Percentiles rank a stretch among this genome's conserved stretches.
These are phyloP conservation scores for Anguilla rostrata DNA, from an alignment of 2,113 vertebrate species.

Conservation along the genomic window DNA sequence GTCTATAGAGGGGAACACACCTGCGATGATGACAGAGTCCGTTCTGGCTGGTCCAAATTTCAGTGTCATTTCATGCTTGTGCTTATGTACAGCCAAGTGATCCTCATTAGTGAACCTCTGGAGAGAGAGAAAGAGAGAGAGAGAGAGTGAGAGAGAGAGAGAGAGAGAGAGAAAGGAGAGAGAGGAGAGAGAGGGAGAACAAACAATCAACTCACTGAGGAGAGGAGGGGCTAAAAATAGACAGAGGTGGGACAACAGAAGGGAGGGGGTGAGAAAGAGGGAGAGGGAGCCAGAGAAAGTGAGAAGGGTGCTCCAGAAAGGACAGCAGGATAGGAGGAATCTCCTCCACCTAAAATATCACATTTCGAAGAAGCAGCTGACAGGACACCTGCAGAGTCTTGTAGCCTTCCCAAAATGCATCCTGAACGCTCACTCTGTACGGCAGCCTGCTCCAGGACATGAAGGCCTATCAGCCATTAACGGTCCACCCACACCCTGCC, in stretches of 20 bases:
- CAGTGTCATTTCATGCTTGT: conserved; percentile 98
- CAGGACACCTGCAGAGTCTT: not conserved
- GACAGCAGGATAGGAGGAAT: conserved; percentile 29
- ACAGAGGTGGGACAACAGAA: not conserved
- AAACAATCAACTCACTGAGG: conserved; percentile 3
- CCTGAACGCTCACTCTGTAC: not conserved
- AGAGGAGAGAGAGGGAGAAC: conserved; percentile 24
- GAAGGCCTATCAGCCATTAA: not conserved
- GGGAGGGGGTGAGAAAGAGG: conserved; percentile 19
- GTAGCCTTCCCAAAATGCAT: not conserved
- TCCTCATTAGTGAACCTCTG: conserved; percentile 98
- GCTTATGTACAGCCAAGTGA: conserved; percentile 97
- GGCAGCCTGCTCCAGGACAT: not conserved
- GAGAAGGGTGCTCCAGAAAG: conserved; percentile 18
- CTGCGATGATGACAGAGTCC: conserved; percentile 96
- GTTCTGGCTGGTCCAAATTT: conserved; percentile 94
- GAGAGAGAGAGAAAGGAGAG: not conserved
- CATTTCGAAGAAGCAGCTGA: conserved; percentile 39
- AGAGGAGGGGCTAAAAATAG: not conserved
- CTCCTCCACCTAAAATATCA: conserved; percentile 41
- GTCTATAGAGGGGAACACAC: conserved; percentile 58
- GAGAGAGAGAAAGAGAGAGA: conserved; percentile 25
- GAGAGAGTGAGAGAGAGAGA: too few relatives aligned
- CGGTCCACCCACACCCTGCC: not conserved
- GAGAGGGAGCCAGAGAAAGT: not conserved